phyloP scores from a whole-genome alignment of 2,113 vertebrate species.

The Semicossyphus pulcher region DNA sequence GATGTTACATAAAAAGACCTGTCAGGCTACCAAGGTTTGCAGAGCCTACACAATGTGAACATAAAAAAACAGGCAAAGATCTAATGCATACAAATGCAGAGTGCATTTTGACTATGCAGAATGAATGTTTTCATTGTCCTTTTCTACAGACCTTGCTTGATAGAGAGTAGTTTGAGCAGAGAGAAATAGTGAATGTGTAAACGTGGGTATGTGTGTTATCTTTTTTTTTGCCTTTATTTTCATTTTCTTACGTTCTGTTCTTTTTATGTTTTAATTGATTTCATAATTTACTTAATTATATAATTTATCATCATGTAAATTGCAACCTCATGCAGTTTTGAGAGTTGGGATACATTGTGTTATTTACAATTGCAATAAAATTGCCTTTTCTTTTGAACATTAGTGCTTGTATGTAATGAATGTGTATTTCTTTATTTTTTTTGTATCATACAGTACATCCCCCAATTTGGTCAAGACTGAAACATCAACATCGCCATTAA shows the following conservation, averaged over 20 bases:
- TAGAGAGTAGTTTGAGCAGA: conserved; percentile 41
- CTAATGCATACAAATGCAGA: conserved; percentile 60
- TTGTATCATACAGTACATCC: no score
- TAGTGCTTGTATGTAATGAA: conserved; percentile 1
- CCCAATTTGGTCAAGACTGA: background rate
- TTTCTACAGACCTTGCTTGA: conserved; percentile 57
- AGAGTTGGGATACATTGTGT: conserved; percentile 44
- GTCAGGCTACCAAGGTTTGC: conserved; percentile 38
- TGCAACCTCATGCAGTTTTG: conserved; percentile 53
- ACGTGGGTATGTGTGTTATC: conserved; percentile 2
- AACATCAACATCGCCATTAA: background rate
- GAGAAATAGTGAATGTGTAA: conserved; percentile 47
- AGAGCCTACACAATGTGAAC: conserved; percentile 49
- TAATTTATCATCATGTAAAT: conserved; percentile 44
- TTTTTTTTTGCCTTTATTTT: background rate
- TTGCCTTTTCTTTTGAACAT: conserved; percentile 71
- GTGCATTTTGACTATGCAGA: conserved; percentile 74
- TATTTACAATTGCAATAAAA: conserved; percentile 81
- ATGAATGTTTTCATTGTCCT: conserved; percentile 67
- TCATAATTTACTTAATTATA: conserved; percentile 20
- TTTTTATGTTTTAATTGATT: conserved; percentile 39
- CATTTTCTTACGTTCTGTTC: background rate
- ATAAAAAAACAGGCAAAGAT: conserved; percentile 15
- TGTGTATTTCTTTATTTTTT: background rate
- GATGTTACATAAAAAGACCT: conserved; percentile 3